Conservation (phyloP, 1,140 invertebrate genomes). For the Pseudomyrmex pallidus region DNA sequence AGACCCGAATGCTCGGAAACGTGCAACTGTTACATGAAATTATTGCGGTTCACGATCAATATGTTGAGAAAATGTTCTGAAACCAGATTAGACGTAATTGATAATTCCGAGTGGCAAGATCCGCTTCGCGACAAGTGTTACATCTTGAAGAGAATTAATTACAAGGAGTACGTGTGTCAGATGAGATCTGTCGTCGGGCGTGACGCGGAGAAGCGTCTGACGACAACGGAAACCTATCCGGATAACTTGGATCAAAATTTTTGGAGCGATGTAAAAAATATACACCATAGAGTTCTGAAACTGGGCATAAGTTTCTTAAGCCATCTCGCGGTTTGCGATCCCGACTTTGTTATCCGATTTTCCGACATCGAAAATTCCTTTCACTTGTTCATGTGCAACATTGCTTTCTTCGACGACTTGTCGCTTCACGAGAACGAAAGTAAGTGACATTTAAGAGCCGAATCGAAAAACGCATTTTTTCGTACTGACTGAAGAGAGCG, state of each 20-base stretch:
- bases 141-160: constrained; percentile 46
- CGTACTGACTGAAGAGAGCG: neutral
- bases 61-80: constrained; percentile 77
- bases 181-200: neutral
- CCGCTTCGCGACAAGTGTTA: constrained; percentile 28
- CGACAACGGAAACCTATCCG: constrained; percentile 20
- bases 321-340: constrained; percentile 78
- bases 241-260: constrained; percentile 65
- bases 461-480: neutral
- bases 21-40: constrained; percentile 77
- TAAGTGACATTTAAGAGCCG: constrained; percentile 62
- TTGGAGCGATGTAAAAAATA: constrained; percentile 71
- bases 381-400: constrained; percentile 76
- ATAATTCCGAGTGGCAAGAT: constrained; percentile 3
- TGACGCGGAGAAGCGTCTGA: constrained; percentile 24
- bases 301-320: constrained; percentile 80
- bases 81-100: constrained; percentile 60
- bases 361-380: constrained; percentile 78
- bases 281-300: constrained; percentile 74
- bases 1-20: constrained; percentile 65
- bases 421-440: constrained; percentile 77
- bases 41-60: constrained; percentile 77
- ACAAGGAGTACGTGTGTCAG: constrained; percentile 30
- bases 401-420: constrained; percentile 73
- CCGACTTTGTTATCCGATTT: constrained; percentile 75